phyloP scores from a whole-genome alignment of 2,113 vertebrate species.

The Paramormyrops kingsleyae region DNA sequence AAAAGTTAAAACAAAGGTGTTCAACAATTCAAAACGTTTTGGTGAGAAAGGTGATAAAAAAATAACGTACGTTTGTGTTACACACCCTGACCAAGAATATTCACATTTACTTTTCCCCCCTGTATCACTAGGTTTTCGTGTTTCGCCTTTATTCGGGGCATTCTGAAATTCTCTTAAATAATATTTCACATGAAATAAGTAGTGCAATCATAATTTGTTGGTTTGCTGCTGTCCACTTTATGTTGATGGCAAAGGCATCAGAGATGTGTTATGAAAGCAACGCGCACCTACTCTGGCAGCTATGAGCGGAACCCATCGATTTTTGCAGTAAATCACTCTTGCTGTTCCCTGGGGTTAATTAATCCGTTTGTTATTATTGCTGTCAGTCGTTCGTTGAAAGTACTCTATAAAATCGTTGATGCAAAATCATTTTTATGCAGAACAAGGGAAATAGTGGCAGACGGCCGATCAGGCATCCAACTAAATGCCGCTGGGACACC shows the following conservation, averaged over 20 bases:
- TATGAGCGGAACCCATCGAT: neutral
- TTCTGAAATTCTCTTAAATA: neutral
- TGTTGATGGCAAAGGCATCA: neutral
- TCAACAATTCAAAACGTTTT: neutral
- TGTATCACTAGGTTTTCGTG: neutral
- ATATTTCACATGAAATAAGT: neutral
- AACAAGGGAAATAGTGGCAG: conserved; percentile 15
- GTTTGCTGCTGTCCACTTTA: neutral
- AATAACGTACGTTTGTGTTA: neutral
- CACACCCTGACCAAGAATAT: neutral
- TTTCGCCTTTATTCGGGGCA: neutral
- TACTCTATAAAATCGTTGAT: conserved; percentile 19
- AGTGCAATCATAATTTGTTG: neutral
- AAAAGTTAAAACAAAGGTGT: neutral
- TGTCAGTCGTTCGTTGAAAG: conserved; percentile 30
- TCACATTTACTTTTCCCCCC: neutral
- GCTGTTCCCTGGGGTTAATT: conserved; percentile 8
- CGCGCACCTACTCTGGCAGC: neutral
- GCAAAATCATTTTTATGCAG: conserved; percentile 22
- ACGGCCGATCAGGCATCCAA: conserved; percentile 6
- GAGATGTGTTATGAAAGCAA: neutral
- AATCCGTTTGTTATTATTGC: conserved; percentile 14
- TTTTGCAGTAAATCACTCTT: conserved; percentile 6
- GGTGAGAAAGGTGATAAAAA: neutral
- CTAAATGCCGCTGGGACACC: conserved; percentile 13